Evolutionary conservation across 2,888 invertebrate genomes (phyloP).

Genomic region (Rhingia campestris): DNA sequence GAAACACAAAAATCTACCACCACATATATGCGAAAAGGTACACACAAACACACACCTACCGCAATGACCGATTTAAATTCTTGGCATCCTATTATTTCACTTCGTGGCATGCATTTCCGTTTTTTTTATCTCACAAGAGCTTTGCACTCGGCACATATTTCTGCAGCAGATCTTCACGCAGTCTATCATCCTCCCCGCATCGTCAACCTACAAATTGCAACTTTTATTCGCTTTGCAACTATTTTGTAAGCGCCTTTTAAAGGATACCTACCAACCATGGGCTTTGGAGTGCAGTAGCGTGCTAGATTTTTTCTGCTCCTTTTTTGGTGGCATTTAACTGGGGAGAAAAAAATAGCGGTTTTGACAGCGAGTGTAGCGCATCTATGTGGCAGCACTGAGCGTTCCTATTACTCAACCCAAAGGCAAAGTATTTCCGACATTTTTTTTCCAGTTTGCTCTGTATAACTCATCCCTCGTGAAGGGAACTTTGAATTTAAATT

Average conservation of each 20-base stretch:
- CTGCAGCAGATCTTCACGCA: constrained; percentile 1
- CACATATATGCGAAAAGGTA: no score
- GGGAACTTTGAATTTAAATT: constrained; percentile 68
- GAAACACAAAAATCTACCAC: not conserved
- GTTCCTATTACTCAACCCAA: constrained; percentile 60
- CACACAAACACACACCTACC: constrained; percentile 44
- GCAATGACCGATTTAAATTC: constrained; percentile 36
- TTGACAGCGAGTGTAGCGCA: constrained; percentile 16
- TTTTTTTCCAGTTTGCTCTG: constrained; percentile 2
- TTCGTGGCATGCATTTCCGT: constrained; percentile 21
- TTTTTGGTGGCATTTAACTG: constrained; percentile 50
- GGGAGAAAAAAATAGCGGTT: constrained; percentile 44
- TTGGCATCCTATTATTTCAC: constrained; percentile 22
- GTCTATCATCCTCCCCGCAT: not conserved
- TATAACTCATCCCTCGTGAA: constrained; percentile 46
- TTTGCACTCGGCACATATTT: constrained; percentile 4
- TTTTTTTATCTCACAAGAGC: constrained; percentile 5
- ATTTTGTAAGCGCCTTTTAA: constrained; percentile 21
- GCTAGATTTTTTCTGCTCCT: no score
- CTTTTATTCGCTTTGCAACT: not conserved
- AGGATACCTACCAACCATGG: constrained; percentile 4
- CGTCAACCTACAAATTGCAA: not conserved
- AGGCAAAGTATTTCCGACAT: constrained; percentile 58
- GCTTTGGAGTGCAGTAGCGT: constrained; percentile 1
- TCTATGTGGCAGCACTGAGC: constrained; percentile 22